Conservation (phyloP, 1,140 invertebrate species). For the Asobara japonica region DNA sequence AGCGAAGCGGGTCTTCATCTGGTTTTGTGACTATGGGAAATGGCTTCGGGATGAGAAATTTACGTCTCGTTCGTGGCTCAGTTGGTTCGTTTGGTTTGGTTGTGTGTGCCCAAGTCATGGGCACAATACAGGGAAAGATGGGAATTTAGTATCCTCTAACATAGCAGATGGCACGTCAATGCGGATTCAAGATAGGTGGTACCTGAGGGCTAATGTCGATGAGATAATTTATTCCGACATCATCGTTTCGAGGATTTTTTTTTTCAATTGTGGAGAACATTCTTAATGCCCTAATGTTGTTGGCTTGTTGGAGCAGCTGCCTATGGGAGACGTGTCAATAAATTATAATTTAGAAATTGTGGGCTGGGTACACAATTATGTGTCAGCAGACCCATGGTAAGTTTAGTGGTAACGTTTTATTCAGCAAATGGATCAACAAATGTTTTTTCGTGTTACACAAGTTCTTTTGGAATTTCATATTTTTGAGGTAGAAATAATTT, state of each 20-base stretch:
- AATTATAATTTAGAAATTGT: constrained; percentile 36
- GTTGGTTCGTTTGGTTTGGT: neutral
- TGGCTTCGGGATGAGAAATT: constrained; percentile 39
- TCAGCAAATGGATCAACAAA: no score
- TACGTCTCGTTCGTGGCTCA: constrained; percentile 50
- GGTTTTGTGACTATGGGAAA: neutral
- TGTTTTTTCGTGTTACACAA: no score
- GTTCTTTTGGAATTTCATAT: no score
- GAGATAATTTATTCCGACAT: neutral
- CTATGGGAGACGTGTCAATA: constrained; percentile 30
- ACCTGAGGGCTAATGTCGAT: neutral
- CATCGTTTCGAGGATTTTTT: neutral
- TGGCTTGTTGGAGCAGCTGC: constrained; percentile 35
- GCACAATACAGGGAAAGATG: neutral
- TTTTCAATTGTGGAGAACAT: neutral
- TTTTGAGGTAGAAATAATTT: no score
- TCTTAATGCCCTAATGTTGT: neutral
- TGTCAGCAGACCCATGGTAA: neutral
- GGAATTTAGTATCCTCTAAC: neutral
- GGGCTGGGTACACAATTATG: constrained; percentile 1
- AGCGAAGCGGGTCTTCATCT: constrained; percentile 17
- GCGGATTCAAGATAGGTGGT: neutral
- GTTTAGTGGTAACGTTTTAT: no score
- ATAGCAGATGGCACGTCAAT: neutral
- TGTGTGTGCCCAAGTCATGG: no score